Conservation (phyloP, 2,113 vertebrate species). For the Cottus gobio region DNA sequence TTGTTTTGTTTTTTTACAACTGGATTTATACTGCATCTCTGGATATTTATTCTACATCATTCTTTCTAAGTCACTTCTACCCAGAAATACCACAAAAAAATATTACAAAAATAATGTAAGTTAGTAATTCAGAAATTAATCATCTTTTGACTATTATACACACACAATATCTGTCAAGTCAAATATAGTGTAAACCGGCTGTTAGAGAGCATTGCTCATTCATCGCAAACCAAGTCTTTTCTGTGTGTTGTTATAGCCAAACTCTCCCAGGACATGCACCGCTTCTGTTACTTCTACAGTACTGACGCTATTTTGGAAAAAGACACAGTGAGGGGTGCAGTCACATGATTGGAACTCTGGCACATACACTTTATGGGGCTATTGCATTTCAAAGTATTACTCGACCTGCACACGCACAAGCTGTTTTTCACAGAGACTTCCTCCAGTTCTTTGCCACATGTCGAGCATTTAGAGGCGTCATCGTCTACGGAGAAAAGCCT, state of each 20-base stretch:
- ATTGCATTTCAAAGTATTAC: conserved; percentile 42
- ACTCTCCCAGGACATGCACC: conserved; percentile 51
- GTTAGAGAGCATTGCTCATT: conserved; percentile 52
- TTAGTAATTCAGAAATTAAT: conserved; percentile 68
- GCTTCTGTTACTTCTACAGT: conserved; percentile 36
- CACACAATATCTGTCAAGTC: conserved; percentile 63
- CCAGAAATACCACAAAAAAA: conserved; percentile 46
- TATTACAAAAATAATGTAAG: conserved; percentile 72
- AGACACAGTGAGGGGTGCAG: conserved; percentile 20
- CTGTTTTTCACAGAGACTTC: conserved; percentile 5
- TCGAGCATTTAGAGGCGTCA: background rate
- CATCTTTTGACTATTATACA: conserved; percentile 62
- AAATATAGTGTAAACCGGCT: conserved; percentile 67
- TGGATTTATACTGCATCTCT: conserved; percentile 53
- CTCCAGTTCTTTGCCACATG: background rate
- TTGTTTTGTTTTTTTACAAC: conserved; percentile 46
- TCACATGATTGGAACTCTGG: conserved; percentile 26
- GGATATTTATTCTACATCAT: conserved; percentile 46
- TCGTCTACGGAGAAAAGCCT: conserved; percentile 1
- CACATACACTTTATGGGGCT: conserved; percentile 36
- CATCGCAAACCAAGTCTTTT: conserved; percentile 48
- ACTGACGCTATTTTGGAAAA: conserved; percentile 20
- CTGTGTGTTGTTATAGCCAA: conserved; percentile 35
- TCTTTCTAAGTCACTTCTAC: conserved; percentile 58
- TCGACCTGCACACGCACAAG: background rate